Base-by-base conservation (phyloP, 2,888 invertebrate genomes). In the Apoderus coryli region DNA sequence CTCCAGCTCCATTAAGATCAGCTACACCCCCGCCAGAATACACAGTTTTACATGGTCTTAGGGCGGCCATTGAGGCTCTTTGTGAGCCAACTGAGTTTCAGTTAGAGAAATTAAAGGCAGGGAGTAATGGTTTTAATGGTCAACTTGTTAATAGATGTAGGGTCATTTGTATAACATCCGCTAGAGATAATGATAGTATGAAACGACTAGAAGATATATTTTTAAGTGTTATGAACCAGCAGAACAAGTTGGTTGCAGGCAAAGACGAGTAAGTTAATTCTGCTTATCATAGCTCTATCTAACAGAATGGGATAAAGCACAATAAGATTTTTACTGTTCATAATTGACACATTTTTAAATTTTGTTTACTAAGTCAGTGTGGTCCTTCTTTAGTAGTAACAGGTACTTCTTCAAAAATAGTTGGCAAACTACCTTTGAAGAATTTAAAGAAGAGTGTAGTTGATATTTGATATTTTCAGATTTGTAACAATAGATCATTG, bases 81-180 rank as follows among this genome's bases (percentile, higher is more conserved):
- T 77, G 80, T 11, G 84, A 90, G 53, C 72, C 77, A 16, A 79
- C 86, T 0, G 81, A 84, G 11, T 60, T 69, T 29, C 86, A 90
- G 53, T 13, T 31, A 14, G 61, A 56, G 15, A 43, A 44, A 3
- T 45, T 58, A 10, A 50, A 49, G 15, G n/a, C n/a, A n/a, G n/a
- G n/a, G n/a, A n/a, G n/a, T n/a, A n/a, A n/a, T n/a, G n/a, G n/a
- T n/a, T n/a, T n/a, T n/a, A n/a, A 60, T 62, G 12, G 4, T 4
- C 9, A 4, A n/a, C 5, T 28, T 34, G 32, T 54, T 16, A 59
- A 59, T 40, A 69, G 75, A 35, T 88, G 89, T 7, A 67, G 92
- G 37, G 80, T 93, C 10, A 82, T 93, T 46, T 89, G 89, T 49
- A 77, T 93, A 16, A 90, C 90, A 4, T 80, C 85, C 42, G 79